These are phyloP conservation scores for Lithosia quadra DNA, from an alignment of 2,888 invertebrate genomes.

Conservation along the genomic window DNA sequence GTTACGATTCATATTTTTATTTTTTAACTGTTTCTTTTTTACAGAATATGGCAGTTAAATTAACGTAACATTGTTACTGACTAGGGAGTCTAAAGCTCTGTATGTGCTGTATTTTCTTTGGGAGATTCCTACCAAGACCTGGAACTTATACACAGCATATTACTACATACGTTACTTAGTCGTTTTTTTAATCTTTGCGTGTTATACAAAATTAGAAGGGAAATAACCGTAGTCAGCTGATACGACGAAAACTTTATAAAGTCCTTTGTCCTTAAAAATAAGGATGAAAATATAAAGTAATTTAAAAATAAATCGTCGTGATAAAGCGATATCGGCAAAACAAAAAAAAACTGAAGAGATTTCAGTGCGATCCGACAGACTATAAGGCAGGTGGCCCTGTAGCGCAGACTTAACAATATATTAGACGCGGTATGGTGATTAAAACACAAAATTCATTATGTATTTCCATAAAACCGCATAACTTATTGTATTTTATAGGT, in stretches of 20 bases:
- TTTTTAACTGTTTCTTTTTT: conserved; percentile 1
- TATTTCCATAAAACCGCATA: background rate
- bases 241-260: background rate
- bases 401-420: conserved; percentile 26
- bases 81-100: too few species aligned
- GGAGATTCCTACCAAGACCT: too few species aligned
- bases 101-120: too few species aligned
- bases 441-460: background rate
- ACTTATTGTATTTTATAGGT: background rate
- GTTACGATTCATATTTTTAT: background rate
- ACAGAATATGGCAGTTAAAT: background rate
- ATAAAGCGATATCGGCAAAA: conserved; percentile 31
- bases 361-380: conserved; percentile 32
- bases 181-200: background rate
- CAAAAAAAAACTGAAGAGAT: conserved; percentile 40
- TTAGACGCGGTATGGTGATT: conserved; percentile 21
- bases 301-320: conserved; percentile 23
- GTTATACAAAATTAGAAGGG: background rate
- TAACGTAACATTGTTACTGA: too few species aligned
- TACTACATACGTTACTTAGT: too few species aligned
- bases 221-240: background rate
- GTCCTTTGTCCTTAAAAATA: background rate
- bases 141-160: too few species aligned
- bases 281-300: background rate
- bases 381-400: conserved; percentile 40